Conservation (phyloP, 2,888 invertebrate genomes). For the Cephonodes hylas region DNA sequence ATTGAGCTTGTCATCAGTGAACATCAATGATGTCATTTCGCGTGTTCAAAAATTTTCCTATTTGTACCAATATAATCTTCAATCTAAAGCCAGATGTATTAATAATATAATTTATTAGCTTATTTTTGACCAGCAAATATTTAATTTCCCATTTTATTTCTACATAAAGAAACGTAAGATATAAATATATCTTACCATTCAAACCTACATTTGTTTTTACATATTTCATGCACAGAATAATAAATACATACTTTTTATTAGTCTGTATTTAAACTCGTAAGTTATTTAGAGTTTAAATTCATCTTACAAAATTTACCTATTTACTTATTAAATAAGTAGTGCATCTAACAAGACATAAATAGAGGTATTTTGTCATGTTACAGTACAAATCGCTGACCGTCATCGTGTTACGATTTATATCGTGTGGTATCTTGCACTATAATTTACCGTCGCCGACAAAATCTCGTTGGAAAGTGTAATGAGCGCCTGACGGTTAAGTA, state of each 20-base stretch:
- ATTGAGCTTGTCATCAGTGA: not conserved
- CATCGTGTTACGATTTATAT: not conserved
- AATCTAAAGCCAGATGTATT: too few species aligned
- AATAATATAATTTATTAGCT: too few species aligned
- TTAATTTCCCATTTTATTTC: too few species aligned
- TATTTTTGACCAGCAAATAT: too few species aligned
- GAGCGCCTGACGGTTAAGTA: not conserved
- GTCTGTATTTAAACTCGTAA: too few species aligned
- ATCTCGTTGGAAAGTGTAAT: not conserved
- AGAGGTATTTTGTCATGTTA: not conserved
- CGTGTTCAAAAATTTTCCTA: not conserved
- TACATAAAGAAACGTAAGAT: too few species aligned
- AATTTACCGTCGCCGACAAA: not conserved
- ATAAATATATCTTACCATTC: too few species aligned
- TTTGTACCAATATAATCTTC: not conserved
- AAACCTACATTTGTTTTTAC: too few species aligned
- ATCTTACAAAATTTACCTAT: too few species aligned
- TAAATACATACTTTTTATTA: too few species aligned
- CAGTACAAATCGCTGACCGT: not conserved
- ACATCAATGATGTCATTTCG: not conserved
- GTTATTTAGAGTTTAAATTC: too few species aligned
- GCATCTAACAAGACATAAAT: not conserved
- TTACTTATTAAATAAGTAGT: not conserved
- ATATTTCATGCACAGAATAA: too few species aligned
- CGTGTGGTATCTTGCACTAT: not conserved